Base-by-base conservation (phyloP, 2,888 invertebrate genomes). In the Acleris holmiana region DNA sequence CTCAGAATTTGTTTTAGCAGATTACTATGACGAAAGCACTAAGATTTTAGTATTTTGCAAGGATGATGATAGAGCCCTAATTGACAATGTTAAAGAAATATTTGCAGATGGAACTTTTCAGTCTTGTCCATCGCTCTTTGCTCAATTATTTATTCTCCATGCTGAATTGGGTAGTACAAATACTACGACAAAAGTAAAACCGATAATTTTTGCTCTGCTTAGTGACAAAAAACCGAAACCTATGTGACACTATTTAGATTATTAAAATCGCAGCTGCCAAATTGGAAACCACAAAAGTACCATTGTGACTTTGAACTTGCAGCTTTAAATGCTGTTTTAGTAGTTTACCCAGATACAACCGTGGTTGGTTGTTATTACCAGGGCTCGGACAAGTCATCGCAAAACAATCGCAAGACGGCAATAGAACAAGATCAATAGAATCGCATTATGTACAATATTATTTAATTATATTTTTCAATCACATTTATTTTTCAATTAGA, bases 181-280 rank as follows among this genome's bases (percentile, higher is more conserved):
- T 5, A 56, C 56, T 5, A 56, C 56, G 23, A 46, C 47, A 44
- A 56, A 47, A 23, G 56, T 56, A 25, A 55, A 55, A 41, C 46
- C 46, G 10, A 41, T 46, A 23, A 21, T 55, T 1, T 55, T 41
- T 55, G 46, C 25, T 4, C 41, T 46, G 55, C 55, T 55, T 17
- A 56, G 56, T 44, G 47, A 56, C 56, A 56, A 56, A 56, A 1
- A 1, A 56, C 19, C 25, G 29, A 56, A 56, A 56, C 56, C 44
- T 56, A 56, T 2, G 47, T 47, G 29, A 56, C 7, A 1, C 7
- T 56, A 44, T 56, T 56, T 56, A 23, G 44, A 44, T 56, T 47
- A 56, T 17, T 56, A 2, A 21, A 21, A 23, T 47, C 56, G 29
- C 56, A 56, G 7, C 44, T 47, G 41, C 55, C 55, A 46, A 13